Evolutionary conservation across 2,888 invertebrate species (phyloP).

Genomic region (Camponotus fellah): DNA sequence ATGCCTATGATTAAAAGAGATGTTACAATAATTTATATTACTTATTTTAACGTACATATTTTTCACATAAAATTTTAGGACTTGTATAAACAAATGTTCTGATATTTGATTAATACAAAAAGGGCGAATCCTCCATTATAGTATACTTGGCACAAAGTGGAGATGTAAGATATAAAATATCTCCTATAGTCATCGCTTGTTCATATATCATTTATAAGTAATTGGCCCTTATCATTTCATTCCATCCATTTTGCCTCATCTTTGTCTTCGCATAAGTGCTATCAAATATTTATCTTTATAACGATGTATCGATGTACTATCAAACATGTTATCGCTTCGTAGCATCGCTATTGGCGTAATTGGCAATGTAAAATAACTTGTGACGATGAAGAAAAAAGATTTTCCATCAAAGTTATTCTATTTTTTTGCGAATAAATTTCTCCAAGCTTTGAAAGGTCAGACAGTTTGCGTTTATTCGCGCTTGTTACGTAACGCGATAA

Average conservation of each 20-base stretch:
- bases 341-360: constrained; percentile 13
- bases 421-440: constrained; percentile 11
- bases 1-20: neutral
- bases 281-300: constrained; percentile 45
- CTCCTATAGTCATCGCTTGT: constrained; percentile 2
- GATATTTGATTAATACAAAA: constrained; percentile 29
- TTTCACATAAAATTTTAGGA: neutral
- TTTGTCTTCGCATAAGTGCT: constrained; percentile 32
- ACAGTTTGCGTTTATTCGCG: constrained; percentile 3
- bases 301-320: constrained; percentile 37
- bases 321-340: neutral
- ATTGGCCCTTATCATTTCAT: constrained; percentile 46
- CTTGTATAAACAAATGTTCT: neutral
- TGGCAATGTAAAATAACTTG: neutral
- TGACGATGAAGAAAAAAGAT: neutral
- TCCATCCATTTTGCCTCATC: constrained; percentile 25
- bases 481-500: neutral
- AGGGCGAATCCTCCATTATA: neutral
- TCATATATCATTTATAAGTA: constrained; percentile 38
- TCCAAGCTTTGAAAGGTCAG: neutral
- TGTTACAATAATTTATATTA: constrained; percentile 20
- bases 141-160: neutral
- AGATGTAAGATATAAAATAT: neutral
- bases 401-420: constrained; percentile 9
- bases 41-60: neutral